Percentiles rank a stretch among this genome's conserved stretches.
These are phyloP conservation scores for Tachypleus tridentatus DNA, from an alignment of 1,140 invertebrate genomes.

Conservation along the genomic window DNA sequence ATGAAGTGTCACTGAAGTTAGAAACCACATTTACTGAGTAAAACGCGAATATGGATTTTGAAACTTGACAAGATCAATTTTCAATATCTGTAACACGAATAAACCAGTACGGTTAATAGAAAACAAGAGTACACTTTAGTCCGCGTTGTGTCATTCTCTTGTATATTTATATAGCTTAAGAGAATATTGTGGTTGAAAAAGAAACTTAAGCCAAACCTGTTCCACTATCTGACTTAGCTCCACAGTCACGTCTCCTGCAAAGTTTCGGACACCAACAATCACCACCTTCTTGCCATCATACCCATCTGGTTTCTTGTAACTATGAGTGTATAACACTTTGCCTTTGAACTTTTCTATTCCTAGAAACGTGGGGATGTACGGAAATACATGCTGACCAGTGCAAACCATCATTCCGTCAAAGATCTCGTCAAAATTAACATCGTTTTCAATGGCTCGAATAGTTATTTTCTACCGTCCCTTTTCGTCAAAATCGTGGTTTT, in stretches of 20 bases:
- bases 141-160: no score
- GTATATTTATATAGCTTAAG: no score
- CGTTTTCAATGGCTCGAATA: conserved; percentile 13
- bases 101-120: no score
- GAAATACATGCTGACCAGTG: conserved; percentile 29
- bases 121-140: no score
- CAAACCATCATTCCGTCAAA: conserved; percentile 37
- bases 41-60: no score
- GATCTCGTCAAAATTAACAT: conserved; percentile 19
- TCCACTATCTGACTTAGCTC: conserved; percentile 38
- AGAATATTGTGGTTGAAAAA: no score
- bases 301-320: conserved; percentile 30
- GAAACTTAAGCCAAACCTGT: conserved; percentile 29
- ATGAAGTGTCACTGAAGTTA: no score
- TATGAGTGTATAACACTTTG: conserved; percentile 36
- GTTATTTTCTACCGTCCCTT: conserved; percentile 35
- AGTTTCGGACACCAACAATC: conserved; percentile 43
- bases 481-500: conserved; percentile 27
- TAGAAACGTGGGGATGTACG: conserved; percentile 10
- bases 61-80: no score
- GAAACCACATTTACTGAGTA: no score
- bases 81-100: no score
- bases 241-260: conserved; percentile 41
- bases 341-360: conserved; percentile 36
- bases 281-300: conserved; percentile 36